Evolutionary conservation across 2,113 vertebrate genomes (phyloP), one percentile per base, ranked within the genome.

Genomic region (Chamaea fasciata): DNA sequence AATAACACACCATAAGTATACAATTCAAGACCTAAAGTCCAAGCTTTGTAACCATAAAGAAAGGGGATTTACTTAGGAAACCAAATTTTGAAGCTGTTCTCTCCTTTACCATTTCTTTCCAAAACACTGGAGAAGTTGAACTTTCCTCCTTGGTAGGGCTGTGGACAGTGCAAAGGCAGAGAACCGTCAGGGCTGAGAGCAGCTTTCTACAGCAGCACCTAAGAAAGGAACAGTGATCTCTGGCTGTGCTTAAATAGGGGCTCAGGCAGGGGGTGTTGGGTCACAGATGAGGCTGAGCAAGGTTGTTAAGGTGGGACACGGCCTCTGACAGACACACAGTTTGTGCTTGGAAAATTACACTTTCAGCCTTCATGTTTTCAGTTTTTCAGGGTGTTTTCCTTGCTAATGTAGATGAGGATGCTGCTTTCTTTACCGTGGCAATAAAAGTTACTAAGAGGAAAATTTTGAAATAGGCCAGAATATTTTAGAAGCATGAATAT

Each of bases 171-270:
- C 35, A 70, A 78, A 82, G 35, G 15, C 28, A 90, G 31, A 90
- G 77, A 63, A 47, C 7, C 15, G 6, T 9, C 18, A 55, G 10
- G 0, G 0, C 47, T 10, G 2, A 52, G 3, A 78, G 2, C 35
- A 95, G 4, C 11, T 62, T 4, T 21, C 35, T 10, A 5, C 30
- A 85, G 4, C 46, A 83, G 1, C 15, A 33, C 2, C 6, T 26
- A 2, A 1, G 1, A 56, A 47, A 1, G 0, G 0, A 22, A 0
- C 0, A 6, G 1, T 1, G 1, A 0, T 1, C 9, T 2, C 35
- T 39, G 56, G 11, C 42, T 81, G 28, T 5, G 11, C 28, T 67
- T 70, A 78, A 89, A 57, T 19, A 50, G 22, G 22, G 13, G 44
- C 11, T 30, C 30, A 8, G n/a, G 30, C 31, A 60, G 15, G 10